Evolutionary conservation across 1,140 invertebrate genomes (phyloP), one percentile per base, ranked within the genome.

Genomic region (Heliconius congener): DNA sequence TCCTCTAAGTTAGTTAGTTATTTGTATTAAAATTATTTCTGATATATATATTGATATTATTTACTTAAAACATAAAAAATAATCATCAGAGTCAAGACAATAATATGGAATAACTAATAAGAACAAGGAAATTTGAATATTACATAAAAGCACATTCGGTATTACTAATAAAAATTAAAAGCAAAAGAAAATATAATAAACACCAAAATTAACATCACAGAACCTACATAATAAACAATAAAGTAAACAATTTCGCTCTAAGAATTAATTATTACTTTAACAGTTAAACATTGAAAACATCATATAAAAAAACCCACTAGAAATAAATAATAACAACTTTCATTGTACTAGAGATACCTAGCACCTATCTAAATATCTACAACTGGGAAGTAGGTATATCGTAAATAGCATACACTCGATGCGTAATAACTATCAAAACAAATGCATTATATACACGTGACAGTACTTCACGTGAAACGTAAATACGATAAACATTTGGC

Each of bases 361-460:
- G 9, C 0, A 57, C n/a, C 8, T n/a, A 23, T n/a, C n/a, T 57
- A 57, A n/a, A 66, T 11, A 66, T 8, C 27, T 66, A 27, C 23
- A 27, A 66, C 60, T 27, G 60, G 60, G n/a, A 66, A 66, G 60
- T 30, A 66, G 27, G 27, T 30, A 66, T 13, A 60, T 74, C 16
- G 50, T 70, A 46, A 76, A 70, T 37, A 76, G 66, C 60, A 76
- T 76, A 70, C 74, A 50, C 39, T 19, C n/a, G 55, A 76, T 70
- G 74, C 39, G 74, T 76, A 76, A 57, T 71, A 30, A 66, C 71
- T 73, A 79, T 79, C 78, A 80, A 81, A 81, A 81, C 79, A 81
- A 81, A 81, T 37, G 30, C 19, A 71, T 52, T 52, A 52, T 52
- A 52, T 80, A 73, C 79, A 78, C 76, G 76, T 81, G 80, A 77